A percentile compares a stretch with the other conserved stretches of the same genome.
These are phyloP conservation scores for Centruroides vittatus DNA, from an alignment of 1,140 invertebrate genomes.

Conservation along the genomic window DNA sequence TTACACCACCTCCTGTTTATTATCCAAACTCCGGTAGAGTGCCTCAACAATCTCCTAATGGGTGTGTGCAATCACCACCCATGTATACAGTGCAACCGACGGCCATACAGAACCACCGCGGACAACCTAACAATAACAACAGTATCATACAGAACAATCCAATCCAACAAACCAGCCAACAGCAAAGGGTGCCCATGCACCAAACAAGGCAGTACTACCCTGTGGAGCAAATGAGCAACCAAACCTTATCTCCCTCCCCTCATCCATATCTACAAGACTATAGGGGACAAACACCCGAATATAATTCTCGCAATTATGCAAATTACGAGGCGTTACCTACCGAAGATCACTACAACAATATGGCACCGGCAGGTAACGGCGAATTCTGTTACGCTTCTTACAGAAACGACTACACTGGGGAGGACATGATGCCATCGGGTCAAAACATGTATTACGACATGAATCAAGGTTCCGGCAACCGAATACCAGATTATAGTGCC, in stretches of 20 bases:
- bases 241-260: slow-evolving; percentile 3
- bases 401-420: background rate
- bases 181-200: too few relatives aligned
- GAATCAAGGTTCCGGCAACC: slow-evolving; percentile 9
- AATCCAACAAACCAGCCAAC: too few relatives aligned
- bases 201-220: background rate
- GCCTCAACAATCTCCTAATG: too few relatives aligned
- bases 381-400: background rate
- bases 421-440: background rate
- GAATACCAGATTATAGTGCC: slow-evolving; percentile 16
- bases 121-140: too few relatives aligned
- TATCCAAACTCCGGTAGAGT: slow-evolving; percentile 4
- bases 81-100: too few relatives aligned
- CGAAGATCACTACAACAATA: background rate
- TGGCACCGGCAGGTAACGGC: background rate
- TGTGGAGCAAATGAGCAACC: slow-evolving; percentile 1
- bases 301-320: background rate
- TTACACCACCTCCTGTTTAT: slow-evolving; percentile 7
- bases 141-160: too few relatives aligned
- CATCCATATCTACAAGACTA: slow-evolving; percentile 13
- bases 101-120: too few relatives aligned
- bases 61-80: too few relatives aligned
- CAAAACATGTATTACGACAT: slow-evolving; percentile 15
- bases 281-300: slow-evolving; percentile 1
- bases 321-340: background rate